Conservation (phyloP, 2,113 vertebrate species). For the Egretta garzetta region DNA sequence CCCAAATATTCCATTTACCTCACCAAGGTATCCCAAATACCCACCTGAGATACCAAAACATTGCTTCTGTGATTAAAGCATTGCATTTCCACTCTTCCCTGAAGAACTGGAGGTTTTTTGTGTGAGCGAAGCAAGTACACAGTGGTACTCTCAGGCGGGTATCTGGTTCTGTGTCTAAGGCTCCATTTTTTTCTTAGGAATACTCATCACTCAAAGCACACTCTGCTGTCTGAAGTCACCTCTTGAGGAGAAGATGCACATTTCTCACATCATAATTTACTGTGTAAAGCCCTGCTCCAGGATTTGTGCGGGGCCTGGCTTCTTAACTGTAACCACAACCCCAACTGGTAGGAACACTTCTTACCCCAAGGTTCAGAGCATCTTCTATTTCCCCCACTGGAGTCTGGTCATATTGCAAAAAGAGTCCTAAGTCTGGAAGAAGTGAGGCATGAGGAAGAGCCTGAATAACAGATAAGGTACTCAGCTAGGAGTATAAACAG, state of each 20-base stretch:
- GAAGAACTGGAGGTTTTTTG: background rate
- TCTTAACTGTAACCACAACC: background rate
- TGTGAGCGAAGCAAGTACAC: background rate
- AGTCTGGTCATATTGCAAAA: background rate
- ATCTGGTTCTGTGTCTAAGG: background rate
- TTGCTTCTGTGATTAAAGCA: background rate
- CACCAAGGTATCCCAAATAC: background rate
- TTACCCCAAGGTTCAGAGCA: background rate
- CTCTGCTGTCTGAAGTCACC: background rate
- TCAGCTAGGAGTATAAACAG: background rate
- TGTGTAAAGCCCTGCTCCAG: background rate
- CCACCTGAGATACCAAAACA: background rate
- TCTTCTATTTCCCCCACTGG: background rate
- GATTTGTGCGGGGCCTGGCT: background rate
- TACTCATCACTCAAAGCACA: background rate
- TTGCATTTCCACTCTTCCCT: background rate
- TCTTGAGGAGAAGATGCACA: background rate
- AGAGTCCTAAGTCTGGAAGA: background rate
- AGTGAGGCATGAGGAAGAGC: background rate
- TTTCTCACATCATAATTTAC: background rate
- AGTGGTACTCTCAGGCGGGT: background rate
- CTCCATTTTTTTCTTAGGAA: accelerated
- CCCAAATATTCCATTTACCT: background rate
- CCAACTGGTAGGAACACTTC: background rate
- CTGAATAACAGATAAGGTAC: background rate